Conservation (phyloP, 2,797 vertebrate genomes). For the Sternarchorhynchus goeldii region DNA sequence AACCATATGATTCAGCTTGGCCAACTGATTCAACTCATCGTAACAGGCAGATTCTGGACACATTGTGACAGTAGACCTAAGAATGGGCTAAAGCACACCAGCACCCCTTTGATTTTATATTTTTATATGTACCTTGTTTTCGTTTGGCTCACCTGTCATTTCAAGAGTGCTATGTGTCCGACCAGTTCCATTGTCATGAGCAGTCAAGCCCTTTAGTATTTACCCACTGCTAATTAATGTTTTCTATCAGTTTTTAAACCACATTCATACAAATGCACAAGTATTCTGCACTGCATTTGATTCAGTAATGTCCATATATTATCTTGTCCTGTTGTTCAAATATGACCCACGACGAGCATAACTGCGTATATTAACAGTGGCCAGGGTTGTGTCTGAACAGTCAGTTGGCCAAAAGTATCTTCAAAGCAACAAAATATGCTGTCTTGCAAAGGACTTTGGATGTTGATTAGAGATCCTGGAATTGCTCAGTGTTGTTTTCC, state of each 20-base stretch:
- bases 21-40: conserved; percentile 41
- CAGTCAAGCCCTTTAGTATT: conserved; percentile 35
- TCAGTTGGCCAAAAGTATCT: conserved; percentile 25
- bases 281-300: conserved; percentile 32
- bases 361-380: conserved; percentile 29
- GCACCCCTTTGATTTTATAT: conserved; percentile 65
- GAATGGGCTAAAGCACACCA: conserved; percentile 68
- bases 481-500: conserved; percentile 18
- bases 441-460: conserved; percentile 26
- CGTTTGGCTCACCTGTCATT: conserved; percentile 49
- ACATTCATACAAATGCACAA: conserved; percentile 13
- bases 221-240: conserved; percentile 28
- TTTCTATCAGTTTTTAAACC: conserved; percentile 12
- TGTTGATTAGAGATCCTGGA: conserved; percentile 24
- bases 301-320: conserved; percentile 4
- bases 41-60: conserved; percentile 34
- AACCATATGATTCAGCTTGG: conserved; percentile 44
- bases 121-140: conserved; percentile 70
- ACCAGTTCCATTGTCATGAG: conserved; percentile 49
- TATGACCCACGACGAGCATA: conserved; percentile 29
- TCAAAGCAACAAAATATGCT: conserved; percentile 11
- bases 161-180: conserved; percentile 46
- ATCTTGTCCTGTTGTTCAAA: conserved; percentile 35
- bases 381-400: conserved; percentile 38
- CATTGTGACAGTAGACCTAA: conserved; percentile 45